Base-by-base conservation (phyloP, 2,888 invertebrate genomes). In the Ceriagrion tenellum region DNA sequence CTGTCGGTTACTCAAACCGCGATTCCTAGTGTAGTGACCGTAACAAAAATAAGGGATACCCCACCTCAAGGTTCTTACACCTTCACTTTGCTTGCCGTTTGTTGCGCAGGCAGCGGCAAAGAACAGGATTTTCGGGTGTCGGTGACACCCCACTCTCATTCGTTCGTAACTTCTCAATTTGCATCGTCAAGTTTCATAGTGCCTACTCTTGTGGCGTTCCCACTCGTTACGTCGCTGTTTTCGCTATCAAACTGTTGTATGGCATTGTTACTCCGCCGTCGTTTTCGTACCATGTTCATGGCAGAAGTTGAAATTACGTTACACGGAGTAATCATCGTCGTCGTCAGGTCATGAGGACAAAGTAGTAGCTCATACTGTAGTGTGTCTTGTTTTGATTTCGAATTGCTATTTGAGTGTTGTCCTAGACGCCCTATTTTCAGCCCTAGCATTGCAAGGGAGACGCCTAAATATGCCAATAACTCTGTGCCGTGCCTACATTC, bases 11-110 rank as follows among this genome's bases (percentile, higher is more conserved):
- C 81, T 81, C 26, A 81, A 81, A 81, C 16, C 35, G 0, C 81
- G 35, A 69, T 69, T 69, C 69, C 69, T 13, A 81, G 81, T 81
- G 81, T 35, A 81, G 35, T 35, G 81, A 81, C 81, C 81, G 81
- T 81, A 81, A 81, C 81, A 35, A 35, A 81, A 35, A 35, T 81
- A 26, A 18, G 30, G 30, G 35, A 35, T 35, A 81, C 30, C 81
- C 10, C 81, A 35, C 30, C 16, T 81, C 81, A 81, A 81, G 81
- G 30, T 81, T 35, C 35, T 35, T 35, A 35, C 35, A 35, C 35
- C 81, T 81, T 81, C 81, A 35, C 81, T 16, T 81, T 23, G 81
- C 81, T 81, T 35, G 35, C 81, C 35, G 30, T 81, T 81, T 81
- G 35, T 81, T 81, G 81, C 81, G 35, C 81, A 69, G 10, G 12